Percentiles rank a stretch among this genome's conserved stretches.
Evolutionary conservation across 2,888 invertebrate species (phyloP).

Genomic region (Lymantria dispar): DNA sequence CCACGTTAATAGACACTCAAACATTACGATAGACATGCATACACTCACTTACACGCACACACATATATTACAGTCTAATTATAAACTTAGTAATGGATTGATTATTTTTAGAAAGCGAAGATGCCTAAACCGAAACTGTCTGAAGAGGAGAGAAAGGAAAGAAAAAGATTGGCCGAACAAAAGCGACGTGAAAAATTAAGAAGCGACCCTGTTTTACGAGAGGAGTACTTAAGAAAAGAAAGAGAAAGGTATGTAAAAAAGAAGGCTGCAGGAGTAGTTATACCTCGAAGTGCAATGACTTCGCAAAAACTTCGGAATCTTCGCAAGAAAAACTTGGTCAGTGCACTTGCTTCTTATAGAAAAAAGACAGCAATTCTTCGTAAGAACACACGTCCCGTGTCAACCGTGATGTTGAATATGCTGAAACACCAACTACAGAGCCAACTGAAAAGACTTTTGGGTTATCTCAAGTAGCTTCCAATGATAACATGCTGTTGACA

Average conservation of each 20-base stretch:
- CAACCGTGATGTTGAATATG: constrained; percentile 7
- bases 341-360: constrained; percentile 10
- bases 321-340: constrained; percentile 10
- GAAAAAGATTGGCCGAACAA: constrained; percentile 9
- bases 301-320: constrained; percentile 4
- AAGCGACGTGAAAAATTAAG: constrained; percentile 12
- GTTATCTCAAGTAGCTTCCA: constrained; percentile 10
- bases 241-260: constrained; percentile 9
- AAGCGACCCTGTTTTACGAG: constrained; percentile 10
- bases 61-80: not conserved
- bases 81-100: not conserved
- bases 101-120: not conserved
- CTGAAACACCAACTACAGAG: constrained; percentile 8
- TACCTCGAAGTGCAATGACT: constrained; percentile 12
- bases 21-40: not conserved
- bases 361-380: constrained; percentile 6
- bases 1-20: not conserved
- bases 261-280: constrained; percentile 10
- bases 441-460: constrained; percentile 8
- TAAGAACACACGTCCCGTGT: constrained; percentile 8
- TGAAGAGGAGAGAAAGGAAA: constrained; percentile 12
- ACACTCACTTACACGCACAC: not conserved
- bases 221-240: constrained; percentile 11
- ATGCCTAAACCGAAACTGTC: constrained; percentile 10
- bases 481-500: constrained; percentile 10